These are phyloP conservation scores for Trachemys scripta DNA, from an alignment of 2,113 vertebrate genomes.

Conservation along the genomic window DNA sequence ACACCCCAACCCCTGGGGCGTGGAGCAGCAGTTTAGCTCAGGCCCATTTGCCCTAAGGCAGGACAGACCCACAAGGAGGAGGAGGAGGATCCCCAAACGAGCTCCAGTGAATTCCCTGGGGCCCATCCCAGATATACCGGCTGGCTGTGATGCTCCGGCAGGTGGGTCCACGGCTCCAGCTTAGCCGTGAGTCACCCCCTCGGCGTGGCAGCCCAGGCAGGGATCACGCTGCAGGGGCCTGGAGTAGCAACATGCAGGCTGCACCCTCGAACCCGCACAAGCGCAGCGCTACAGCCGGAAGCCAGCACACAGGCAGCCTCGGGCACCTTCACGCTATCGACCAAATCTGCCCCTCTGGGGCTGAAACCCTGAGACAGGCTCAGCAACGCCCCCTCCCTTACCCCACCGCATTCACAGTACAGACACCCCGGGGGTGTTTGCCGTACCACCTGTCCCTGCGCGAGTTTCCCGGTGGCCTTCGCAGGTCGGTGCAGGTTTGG, in stretches of 20 bases:
- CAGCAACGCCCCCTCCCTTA: background rate
- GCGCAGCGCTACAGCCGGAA: no score
- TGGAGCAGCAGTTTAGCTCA: background rate
- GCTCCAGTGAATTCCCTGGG: background rate
- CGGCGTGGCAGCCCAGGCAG: no score
- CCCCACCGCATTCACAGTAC: no score
- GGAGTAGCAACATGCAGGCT: background rate
- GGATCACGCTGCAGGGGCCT: background rate
- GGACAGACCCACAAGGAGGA: background rate
- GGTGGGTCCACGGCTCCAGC: background rate
- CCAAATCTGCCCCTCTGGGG: background rate
- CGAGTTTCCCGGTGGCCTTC: no score
- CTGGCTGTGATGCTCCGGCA: background rate
- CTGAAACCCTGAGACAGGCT: background rate
- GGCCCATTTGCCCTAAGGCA: background rate
- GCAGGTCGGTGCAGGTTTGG: no score
- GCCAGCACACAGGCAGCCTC: background rate
- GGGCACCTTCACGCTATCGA: no score
- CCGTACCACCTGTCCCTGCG: no score
- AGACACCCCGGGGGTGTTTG: no score
- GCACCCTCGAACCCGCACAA: no score
- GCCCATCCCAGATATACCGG: background rate
- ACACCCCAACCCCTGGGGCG: no score
- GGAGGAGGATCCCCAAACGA: no score
- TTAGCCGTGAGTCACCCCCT: no score